Conservation (phyloP, 2,888 invertebrate genomes). For the Conchocele bisecta region DNA sequence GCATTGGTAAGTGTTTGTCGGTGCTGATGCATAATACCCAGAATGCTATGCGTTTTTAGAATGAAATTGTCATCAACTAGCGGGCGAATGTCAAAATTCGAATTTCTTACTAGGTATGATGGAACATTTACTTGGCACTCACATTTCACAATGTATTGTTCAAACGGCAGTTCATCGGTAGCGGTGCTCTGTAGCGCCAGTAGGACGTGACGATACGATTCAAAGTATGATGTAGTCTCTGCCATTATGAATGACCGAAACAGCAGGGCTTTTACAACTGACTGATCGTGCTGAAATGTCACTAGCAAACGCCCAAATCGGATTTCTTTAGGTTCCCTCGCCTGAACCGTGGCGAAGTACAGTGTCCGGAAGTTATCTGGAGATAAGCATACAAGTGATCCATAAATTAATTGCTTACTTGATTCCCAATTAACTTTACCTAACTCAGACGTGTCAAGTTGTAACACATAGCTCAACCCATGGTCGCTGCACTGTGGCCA, state of each 20-base stretch:
- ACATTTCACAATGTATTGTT: slow-evolving; percentile 69
- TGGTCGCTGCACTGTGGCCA: slow-evolving; percentile 62
- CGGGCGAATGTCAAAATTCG: too few species aligned
- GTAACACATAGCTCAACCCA: slow-evolving; percentile 68
- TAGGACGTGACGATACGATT: slow-evolving; percentile 90
- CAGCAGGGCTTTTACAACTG: slow-evolving; percentile 70
- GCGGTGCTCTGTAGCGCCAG: slow-evolving; percentile 87
- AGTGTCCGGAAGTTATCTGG: slow-evolving; percentile 88
- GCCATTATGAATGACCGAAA: slow-evolving; percentile 85
- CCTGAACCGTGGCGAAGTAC: slow-evolving; percentile 87
- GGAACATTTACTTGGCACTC: too few species aligned
- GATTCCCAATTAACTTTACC: slow-evolving; percentile 81
- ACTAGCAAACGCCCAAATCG: too few species aligned
- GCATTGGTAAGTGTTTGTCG: too few species aligned
- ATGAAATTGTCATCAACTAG: too few species aligned
- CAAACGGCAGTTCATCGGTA: slow-evolving; percentile 73
- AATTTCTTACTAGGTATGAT: too few species aligned
- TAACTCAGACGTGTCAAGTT: slow-evolving; percentile 60
- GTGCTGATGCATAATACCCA: too few species aligned
- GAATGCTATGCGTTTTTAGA: too few species aligned
- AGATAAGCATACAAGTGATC: slow-evolving; percentile 89
- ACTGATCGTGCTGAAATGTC: slow-evolving; percentile 68
- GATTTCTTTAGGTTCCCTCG: slow-evolving; percentile 67
- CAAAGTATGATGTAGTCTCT: slow-evolving; percentile 91
- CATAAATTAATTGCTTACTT: slow-evolving; percentile 87